Evolutionary conservation across 2,797 vertebrate species (phyloP).

Genomic region (Danio jaintianensis): DNA sequence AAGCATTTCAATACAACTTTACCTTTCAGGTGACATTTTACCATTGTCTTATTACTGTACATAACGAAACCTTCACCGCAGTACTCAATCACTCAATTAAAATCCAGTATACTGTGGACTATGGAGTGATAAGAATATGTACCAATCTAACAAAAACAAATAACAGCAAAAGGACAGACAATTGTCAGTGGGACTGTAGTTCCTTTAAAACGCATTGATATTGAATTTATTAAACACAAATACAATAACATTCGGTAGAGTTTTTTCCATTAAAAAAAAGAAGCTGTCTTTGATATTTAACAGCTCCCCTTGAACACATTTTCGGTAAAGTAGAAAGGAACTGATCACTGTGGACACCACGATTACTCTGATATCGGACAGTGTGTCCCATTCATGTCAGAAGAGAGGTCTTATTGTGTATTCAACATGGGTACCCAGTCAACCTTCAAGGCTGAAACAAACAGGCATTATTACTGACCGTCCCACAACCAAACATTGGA

Average conservation of each 20-base stretch:
- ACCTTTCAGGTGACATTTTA: background rate
- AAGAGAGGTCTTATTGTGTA: constrained; percentile 68
- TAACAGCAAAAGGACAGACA: background rate
- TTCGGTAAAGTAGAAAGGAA: constrained; percentile 1
- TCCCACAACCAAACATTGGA: constrained; percentile 8
- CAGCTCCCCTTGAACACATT: background rate
- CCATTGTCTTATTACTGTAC: background rate
- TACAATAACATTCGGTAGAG: background rate
- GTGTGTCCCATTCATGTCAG: constrained; percentile 67
- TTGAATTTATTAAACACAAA: background rate
- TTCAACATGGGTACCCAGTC: constrained; percentile 63
- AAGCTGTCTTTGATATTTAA: background rate
- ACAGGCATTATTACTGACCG: constrained; percentile 43
- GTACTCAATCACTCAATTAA: background rate
- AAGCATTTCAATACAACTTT: background rate
- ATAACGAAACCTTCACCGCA: background rate
- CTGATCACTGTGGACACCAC: background rate
- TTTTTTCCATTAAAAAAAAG: background rate
- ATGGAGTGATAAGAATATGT: background rate
- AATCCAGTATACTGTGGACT: background rate
- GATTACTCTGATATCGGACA: constrained; percentile 15
- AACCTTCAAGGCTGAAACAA: constrained; percentile 46
- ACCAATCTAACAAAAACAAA: background rate
- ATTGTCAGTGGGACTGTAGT: background rate
- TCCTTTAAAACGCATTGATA: constrained; percentile 6